Evolutionary conservation across 2,888 invertebrate genomes (phyloP).

Genomic region (Crocallis elinguaria): DNA sequence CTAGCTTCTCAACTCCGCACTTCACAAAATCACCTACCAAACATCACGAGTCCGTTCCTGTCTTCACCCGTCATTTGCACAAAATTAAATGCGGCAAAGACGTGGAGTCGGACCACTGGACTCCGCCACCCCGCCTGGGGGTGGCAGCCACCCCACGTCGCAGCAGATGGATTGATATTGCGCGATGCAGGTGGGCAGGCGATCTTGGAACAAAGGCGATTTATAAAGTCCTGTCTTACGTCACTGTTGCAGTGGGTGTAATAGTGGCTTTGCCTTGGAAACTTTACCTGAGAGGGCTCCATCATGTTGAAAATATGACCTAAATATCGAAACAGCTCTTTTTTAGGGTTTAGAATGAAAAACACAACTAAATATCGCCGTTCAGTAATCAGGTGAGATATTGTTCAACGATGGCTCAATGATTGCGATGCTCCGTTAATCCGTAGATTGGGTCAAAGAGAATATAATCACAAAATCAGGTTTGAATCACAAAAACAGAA

Average conservation of each 20-base stretch:
- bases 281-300: neutral
- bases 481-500: too few relatives aligned
- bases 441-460: too few relatives aligned
- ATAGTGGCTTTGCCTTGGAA: neutral
- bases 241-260: slow-evolving; percentile 17
- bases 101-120: slow-evolving; percentile 56
- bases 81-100: slow-evolving; percentile 80
- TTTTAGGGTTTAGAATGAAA: too few relatives aligned
- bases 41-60: slow-evolving; percentile 30
- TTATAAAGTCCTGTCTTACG: slow-evolving; percentile 41
- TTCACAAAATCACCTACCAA: slow-evolving; percentile 5
- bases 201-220: slow-evolving; percentile 74
- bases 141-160: slow-evolving; percentile 43
- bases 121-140: slow-evolving; percentile 40
- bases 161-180: slow-evolving; percentile 80
- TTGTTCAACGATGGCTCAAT: too few relatives aligned
- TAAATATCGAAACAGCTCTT: too few relatives aligned
- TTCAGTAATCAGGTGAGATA: too few relatives aligned
- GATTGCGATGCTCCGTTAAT: too few relatives aligned
- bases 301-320: neutral
- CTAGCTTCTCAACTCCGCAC: too few relatives aligned
- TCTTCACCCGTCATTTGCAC: slow-evolving; percentile 74
- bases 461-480: too few relatives aligned
- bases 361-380: too few relatives aligned
- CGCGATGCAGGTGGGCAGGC: slow-evolving; percentile 75